Evolutionary conservation across 2,888 invertebrate genomes (phyloP), one percentile per base, ranked within the genome.

Genomic region (Graphium colonna): DNA sequence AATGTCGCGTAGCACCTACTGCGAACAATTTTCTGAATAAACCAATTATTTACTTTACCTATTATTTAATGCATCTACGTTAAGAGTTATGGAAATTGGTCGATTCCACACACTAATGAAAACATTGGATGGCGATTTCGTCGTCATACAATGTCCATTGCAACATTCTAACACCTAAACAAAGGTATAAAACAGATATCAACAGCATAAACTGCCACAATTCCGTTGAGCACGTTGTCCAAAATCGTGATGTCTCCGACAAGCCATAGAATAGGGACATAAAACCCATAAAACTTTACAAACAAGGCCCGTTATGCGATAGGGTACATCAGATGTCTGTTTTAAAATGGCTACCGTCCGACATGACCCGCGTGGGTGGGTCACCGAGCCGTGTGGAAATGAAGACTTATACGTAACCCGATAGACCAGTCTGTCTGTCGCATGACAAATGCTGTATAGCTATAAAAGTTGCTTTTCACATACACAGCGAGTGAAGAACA

Each of bases 241-340:
- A 52, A 59, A 59, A 41, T 43, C 26, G 38, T 54, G 50, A 51
- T 31, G 51, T 57, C 57, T 47, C 52, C 50, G 46, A 56, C 60
- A 60, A 60, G 55, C 48, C 36, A 59, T 47, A 47, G 56, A 50
- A 59, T 55, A 28, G 46, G 28, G 46, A 59, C 56, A 46, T 58
- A 58, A 60, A 59, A 39, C 53, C 59, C 59, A 58, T 55, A 60
- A 60, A 57, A 56, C 45, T 50, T 50, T 60, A 66, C 65, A 63
- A 59, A 61, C 52, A 63, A 61, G 55, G 60, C 58, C 54, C 57
- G 61, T 64, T 59, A 65, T 51, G 48, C 59, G 59, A 60, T 52
- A 58, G 55, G 70, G 71, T 68, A 75, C 73, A 76, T 73, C 77
- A 79, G 75, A 73, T 71, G 71, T 65, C 70, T 70, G 55, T 40